Percentiles rank a stretch among this genome's conserved stretches.
These are phyloP conservation scores for Dione juno DNA, from an alignment of 2,888 invertebrate species.

Conservation along the genomic window DNA sequence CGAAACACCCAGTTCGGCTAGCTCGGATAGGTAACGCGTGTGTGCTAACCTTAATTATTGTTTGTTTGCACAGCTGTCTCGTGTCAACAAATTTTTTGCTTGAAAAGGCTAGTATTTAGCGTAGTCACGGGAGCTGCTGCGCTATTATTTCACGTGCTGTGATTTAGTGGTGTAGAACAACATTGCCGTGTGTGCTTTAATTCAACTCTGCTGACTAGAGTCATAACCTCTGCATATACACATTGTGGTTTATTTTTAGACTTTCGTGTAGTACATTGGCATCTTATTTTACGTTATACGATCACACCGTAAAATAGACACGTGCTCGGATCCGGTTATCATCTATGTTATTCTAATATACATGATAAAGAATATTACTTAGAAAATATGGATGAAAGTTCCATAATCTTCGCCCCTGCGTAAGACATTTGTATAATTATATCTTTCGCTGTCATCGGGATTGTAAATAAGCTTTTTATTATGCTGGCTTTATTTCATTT, in stretches of 20 bases:
- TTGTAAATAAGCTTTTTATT: conserved; percentile 52
- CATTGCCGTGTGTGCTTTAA: conserved; percentile 50
- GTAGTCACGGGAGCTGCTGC: conserved; percentile 59
- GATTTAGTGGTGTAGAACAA: conserved; percentile 57
- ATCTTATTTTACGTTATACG: conserved; percentile 64
- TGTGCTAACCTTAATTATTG: conserved; percentile 67
- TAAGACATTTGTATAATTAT: conserved; percentile 62
- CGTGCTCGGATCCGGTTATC: conserved; percentile 64
- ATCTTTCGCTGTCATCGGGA: conserved; percentile 57
- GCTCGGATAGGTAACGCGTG: conserved; percentile 92
- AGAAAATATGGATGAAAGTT: conserved; percentile 64
- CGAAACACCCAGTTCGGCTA: conserved; percentile 95
- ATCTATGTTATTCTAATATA: conserved; percentile 45
- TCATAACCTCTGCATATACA: conserved; percentile 73
- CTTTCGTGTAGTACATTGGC: conserved; percentile 75
- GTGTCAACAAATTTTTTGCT: conserved; percentile 64
- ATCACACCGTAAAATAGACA: conserved; percentile 61
- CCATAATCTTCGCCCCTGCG: conserved; percentile 70
- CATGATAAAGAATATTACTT: conserved; percentile 54
- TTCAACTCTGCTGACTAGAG: conserved; percentile 51
- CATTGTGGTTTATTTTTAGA: conserved; percentile 81
- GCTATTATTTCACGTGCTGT: conserved; percentile 59
- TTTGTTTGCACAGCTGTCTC: conserved; percentile 80
- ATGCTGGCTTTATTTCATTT: conserved; percentile 49
- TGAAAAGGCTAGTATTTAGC: conserved; percentile 60